These are phyloP conservation scores for Colaptes auratus DNA, from an alignment of 2,113 vertebrate species.

Conservation along the genomic window DNA sequence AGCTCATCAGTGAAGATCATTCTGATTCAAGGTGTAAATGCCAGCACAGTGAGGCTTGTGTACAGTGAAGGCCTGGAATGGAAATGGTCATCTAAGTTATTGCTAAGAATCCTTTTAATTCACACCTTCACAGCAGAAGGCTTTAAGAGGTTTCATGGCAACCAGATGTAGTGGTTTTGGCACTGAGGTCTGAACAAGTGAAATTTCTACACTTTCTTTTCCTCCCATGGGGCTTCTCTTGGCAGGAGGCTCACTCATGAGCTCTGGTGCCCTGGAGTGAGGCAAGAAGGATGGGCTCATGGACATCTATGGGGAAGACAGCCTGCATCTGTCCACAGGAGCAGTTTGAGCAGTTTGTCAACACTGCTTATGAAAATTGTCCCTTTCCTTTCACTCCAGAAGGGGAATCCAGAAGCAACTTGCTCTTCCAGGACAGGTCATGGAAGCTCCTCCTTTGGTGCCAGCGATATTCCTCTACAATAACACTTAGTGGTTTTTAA, in stretches of 20 bases:
- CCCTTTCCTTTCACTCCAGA: background rate
- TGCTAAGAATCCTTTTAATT: background rate
- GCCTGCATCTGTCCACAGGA: background rate
- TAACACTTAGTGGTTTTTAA: background rate
- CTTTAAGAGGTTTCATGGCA: background rate
- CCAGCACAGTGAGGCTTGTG: background rate
- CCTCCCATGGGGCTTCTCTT: background rate
- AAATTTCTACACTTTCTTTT: background rate
- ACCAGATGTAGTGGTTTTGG: background rate
- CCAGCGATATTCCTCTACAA: background rate
- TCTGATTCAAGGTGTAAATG: background rate
- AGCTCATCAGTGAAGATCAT: background rate
- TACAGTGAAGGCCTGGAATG: background rate
- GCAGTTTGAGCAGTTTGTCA: background rate
- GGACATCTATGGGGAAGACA: background rate
- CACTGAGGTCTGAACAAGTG: background rate
- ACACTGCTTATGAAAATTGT: background rate
- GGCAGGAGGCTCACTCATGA: background rate
- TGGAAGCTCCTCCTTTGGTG: background rate
- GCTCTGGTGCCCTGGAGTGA: background rate
- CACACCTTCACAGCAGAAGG: background rate
- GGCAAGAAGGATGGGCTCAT: rapidly evolving
- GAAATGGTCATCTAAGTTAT: background rate
- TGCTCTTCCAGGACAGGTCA: background rate
- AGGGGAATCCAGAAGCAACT: background rate